Percentiles rank a stretch among this genome's conserved stretches.
Conservation (phyloP, 1,140 invertebrate species). For the Drosophila nannoptera region DNA sequence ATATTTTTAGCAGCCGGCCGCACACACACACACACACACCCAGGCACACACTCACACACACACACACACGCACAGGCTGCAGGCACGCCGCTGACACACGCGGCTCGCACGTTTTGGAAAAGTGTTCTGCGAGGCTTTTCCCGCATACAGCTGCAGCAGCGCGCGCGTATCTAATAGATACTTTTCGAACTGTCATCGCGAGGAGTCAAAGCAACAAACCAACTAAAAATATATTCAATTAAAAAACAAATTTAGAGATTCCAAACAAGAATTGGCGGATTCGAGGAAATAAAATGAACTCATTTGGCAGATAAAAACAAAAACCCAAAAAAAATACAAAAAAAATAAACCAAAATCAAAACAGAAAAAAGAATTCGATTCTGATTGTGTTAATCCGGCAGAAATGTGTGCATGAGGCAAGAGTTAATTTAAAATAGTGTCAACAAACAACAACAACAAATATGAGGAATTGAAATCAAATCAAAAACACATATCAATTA, state of each 20-base stretch:
- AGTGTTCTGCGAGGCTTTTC: slow-evolving; percentile 51
- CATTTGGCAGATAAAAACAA: slow-evolving; percentile 14
- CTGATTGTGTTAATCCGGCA: slow-evolving; percentile 51
- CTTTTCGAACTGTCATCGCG: slow-evolving; percentile 4
- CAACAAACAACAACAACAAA: slow-evolving; percentile 1
- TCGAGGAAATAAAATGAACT: slow-evolving; percentile 51
- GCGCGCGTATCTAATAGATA: slow-evolving; percentile 26
- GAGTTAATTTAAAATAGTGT: slow-evolving; percentile 54
- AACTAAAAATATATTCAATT: slow-evolving; percentile 17
- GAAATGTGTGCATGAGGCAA: slow-evolving; percentile 66
- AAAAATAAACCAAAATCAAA: slow-evolving; percentile 38
- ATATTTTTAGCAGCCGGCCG: slow-evolving; percentile 74
- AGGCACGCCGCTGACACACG: slow-evolving; percentile 57
- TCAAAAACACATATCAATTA: slow-evolving; percentile 12
- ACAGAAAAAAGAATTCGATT: slow-evolving; percentile 15
- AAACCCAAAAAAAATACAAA: slow-evolving; percentile 41
- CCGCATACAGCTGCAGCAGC: slow-evolving; percentile 23
- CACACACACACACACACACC: slow-evolving; percentile 43
- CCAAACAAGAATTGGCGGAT: slow-evolving; percentile 45
- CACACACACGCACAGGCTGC: too few relatives aligned
- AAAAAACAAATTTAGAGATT: slow-evolving; percentile 21
- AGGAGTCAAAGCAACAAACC: slow-evolving; percentile 20
- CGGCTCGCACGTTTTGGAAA: slow-evolving; percentile 73
- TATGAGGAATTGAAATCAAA: not conserved
- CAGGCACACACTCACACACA: slow-evolving; percentile 12